Conservation (phyloP, 2,797 vertebrate species). For the Oreortyx pictus region DNA sequence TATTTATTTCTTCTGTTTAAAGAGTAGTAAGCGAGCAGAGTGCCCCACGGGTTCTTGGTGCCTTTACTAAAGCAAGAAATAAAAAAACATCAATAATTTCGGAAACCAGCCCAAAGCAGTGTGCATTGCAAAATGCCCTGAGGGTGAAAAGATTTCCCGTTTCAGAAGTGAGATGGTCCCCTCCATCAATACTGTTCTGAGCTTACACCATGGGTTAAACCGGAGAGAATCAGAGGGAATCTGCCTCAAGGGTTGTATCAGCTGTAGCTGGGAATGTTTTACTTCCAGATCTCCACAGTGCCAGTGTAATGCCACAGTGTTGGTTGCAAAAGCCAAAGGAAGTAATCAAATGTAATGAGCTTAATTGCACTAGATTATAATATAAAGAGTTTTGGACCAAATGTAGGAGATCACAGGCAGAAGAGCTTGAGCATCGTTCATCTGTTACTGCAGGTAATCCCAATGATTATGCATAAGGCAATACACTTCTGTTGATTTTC, state of each 20-base stretch:
- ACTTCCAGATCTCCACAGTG: background rate
- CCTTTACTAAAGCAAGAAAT: background rate
- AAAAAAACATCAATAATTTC: background rate
- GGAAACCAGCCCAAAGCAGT: background rate
- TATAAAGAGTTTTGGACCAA: background rate
- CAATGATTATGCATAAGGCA: background rate
- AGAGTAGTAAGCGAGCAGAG: background rate
- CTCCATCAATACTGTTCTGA: background rate
- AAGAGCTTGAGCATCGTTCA: background rate
- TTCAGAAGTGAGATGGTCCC: background rate
- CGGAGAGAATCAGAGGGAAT: fast-evolving
- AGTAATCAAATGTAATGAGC: background rate
- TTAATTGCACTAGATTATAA: background rate
- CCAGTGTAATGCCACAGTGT: background rate
- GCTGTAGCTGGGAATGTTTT: background rate
- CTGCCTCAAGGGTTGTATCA: background rate
- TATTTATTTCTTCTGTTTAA: background rate
- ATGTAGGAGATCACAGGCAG: background rate
- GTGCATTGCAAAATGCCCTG: background rate
- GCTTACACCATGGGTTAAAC: background rate
- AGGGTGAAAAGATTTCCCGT: background rate
- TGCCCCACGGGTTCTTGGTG: background rate
- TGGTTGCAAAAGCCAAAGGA: background rate
- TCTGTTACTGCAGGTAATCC: background rate
- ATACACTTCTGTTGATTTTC: background rate